These are phyloP conservation scores for Enteromius anoplus DNA, from an alignment of 2,797 vertebrate genomes.

Conservation along the genomic window DNA sequence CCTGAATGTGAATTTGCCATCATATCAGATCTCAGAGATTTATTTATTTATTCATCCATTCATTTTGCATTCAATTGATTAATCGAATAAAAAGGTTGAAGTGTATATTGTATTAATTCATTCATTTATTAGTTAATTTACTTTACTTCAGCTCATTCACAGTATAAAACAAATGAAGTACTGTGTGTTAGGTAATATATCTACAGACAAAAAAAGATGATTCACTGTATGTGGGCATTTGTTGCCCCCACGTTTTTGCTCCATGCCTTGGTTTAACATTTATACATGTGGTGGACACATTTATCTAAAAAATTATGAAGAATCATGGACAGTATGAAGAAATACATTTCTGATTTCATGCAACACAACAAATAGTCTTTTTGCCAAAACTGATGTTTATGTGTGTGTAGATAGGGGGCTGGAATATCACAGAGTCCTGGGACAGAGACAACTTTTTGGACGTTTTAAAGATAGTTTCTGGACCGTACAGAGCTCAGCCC, in stretches of 20 bases:
- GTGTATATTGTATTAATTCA: too few relatives aligned
- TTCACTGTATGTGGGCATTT: neutral
- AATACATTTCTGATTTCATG: neutral
- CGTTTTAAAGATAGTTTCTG: slow-evolving; percentile 91
- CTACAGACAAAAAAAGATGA: neutral
- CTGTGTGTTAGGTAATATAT: neutral
- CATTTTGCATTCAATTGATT: too few relatives aligned
- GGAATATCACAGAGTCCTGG: slow-evolving; percentile 93
- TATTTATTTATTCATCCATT: too few relatives aligned
- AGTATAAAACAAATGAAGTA: neutral
- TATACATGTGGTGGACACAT: too few relatives aligned
- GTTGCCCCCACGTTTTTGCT: neutral
- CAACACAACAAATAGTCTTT: neutral
- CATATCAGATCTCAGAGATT: neutral
- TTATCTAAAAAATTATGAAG: neutral
- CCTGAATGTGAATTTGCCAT: neutral
- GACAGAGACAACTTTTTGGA: slow-evolving; percentile 94
- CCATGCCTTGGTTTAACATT: neutral
- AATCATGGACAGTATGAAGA: neutral
- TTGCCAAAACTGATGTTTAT: neutral
- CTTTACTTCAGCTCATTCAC: neutral
- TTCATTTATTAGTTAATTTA: too few relatives aligned
- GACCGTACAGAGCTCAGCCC: slow-evolving; percentile 89
- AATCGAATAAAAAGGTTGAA: too few relatives aligned
- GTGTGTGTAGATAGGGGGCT: slow-evolving; percentile 86